phyloP scores from a whole-genome alignment of 2,797 vertebrate genomes.

The Bucorvus abyssinicus region DNA sequence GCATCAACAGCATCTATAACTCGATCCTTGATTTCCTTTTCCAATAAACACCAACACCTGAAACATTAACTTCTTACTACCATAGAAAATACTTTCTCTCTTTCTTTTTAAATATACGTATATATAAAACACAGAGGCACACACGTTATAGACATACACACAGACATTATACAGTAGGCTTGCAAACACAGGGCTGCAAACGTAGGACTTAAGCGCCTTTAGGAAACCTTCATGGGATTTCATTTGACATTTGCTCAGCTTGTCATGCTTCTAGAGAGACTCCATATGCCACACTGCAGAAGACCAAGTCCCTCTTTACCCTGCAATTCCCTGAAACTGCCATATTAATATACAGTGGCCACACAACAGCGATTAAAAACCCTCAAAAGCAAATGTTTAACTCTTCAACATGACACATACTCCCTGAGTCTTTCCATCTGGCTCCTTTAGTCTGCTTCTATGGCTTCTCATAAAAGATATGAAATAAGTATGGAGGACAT shows the following conservation, averaged over 20 bases:
- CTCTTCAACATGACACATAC: rapidly evolving
- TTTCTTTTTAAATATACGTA: background rate
- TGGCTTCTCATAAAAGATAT: background rate
- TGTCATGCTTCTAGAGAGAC: background rate
- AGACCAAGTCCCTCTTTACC: background rate
- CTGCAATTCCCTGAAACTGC: background rate
- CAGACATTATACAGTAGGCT: background rate
- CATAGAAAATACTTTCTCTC: background rate
- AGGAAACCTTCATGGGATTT: background rate
- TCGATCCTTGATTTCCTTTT: background rate
- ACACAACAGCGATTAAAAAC: background rate
- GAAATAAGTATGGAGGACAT: too few relatives aligned
- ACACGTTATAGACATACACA: background rate
- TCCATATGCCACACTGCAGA: rapidly evolving
- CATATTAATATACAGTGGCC: rapidly evolving
- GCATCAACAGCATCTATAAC: background rate
- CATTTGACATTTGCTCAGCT: background rate
- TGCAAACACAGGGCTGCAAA: background rate
- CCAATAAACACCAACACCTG: background rate
- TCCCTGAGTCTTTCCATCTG: background rate
- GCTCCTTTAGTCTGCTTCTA: background rate
- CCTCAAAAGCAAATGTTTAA: background rate
- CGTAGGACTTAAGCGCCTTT: background rate
- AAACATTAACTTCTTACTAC: background rate
- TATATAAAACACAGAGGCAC: background rate